A percentile compares a stretch with the other conserved stretches of the same genome.
Evolutionary conservation across 2,888 invertebrate species (phyloP).

Genomic region (Taphrorychus bicolor): DNA sequence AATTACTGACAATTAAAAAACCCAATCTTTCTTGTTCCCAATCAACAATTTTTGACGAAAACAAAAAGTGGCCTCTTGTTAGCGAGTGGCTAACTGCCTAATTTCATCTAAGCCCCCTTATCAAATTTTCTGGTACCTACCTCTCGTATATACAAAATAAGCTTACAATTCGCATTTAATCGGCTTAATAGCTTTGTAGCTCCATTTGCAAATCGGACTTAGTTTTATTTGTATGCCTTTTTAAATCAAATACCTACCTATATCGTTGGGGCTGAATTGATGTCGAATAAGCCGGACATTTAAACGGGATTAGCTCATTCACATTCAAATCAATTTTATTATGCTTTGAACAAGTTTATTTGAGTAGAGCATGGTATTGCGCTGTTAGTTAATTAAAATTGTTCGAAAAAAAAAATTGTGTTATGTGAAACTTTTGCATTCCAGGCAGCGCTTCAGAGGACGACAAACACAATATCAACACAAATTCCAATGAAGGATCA

Average conservation of each 20-base stretch:
- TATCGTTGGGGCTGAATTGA: neutral
- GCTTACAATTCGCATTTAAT: constrained; percentile 1
- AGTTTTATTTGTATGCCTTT: constrained; percentile 4
- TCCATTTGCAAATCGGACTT: neutral
- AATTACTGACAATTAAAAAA: neutral
- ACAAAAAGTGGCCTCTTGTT: neutral
- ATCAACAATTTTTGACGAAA: neutral
- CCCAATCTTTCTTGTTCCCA: neutral
- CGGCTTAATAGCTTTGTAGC: constrained; percentile 1
- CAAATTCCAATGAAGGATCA: constrained; percentile 49
- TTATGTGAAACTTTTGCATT: neutral
- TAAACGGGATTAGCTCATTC: neutral
- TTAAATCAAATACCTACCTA: neutral
- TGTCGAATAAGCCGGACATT: neutral
- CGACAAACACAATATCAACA: constrained; percentile 18
- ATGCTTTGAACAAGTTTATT: no score
- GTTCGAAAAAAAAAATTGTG: no score
- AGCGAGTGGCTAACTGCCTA: neutral
- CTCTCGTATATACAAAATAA: neutral
- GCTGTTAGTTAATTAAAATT: neutral
- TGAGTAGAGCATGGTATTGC: no score
- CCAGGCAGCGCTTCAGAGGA: constrained; percentile 23
- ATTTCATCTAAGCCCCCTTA: neutral
- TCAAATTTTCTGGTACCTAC: constrained; percentile 1
- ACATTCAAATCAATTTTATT: neutral